Percentiles rank a stretch among this genome's conserved stretches.
phyloP scores from a whole-genome alignment of 2,888 invertebrate genomes.

The Vesta saturnalis region DNA sequence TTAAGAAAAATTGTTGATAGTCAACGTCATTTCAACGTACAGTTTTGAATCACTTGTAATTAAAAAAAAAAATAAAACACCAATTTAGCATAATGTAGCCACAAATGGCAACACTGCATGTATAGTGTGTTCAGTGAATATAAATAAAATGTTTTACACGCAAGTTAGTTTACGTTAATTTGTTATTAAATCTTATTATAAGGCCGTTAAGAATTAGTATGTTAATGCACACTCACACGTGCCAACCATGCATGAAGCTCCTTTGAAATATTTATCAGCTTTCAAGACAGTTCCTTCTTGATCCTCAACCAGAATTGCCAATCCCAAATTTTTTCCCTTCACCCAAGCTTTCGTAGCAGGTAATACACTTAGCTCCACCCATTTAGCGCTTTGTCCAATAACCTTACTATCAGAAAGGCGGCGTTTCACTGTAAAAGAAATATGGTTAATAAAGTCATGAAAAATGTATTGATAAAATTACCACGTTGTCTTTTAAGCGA shows the following conservation, averaged over 20 bases:
- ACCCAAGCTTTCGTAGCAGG: slow-evolving; percentile 62
- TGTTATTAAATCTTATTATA: slow-evolving; percentile 12
- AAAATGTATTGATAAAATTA: slow-evolving; percentile 52
- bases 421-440: slow-evolving; percentile 58
- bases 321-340: slow-evolving; percentile 59
- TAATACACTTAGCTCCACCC: slow-evolving; percentile 64
- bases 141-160: not conserved
- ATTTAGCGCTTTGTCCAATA: slow-evolving; percentile 57
- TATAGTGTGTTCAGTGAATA: no score
- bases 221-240: slow-evolving; percentile 59
- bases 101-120: no score
- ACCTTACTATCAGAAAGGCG: slow-evolving; percentile 64
- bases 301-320: slow-evolving; percentile 69
- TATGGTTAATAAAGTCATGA: no score
- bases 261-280: slow-evolving; percentile 65
- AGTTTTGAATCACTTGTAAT: no score
- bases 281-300: slow-evolving; percentile 66
- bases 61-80: no score
- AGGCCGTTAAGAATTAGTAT: slow-evolving; percentile 25
- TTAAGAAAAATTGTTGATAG: no score
- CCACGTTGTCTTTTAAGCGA: slow-evolving; percentile 67
- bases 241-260: slow-evolving; percentile 63
- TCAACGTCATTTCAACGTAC: no score
- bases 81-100: no score
- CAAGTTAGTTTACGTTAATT: slow-evolving; percentile 7